phyloP scores from a whole-genome alignment of 1,140 invertebrate genomes.

The Drepana arcuata region DNA sequence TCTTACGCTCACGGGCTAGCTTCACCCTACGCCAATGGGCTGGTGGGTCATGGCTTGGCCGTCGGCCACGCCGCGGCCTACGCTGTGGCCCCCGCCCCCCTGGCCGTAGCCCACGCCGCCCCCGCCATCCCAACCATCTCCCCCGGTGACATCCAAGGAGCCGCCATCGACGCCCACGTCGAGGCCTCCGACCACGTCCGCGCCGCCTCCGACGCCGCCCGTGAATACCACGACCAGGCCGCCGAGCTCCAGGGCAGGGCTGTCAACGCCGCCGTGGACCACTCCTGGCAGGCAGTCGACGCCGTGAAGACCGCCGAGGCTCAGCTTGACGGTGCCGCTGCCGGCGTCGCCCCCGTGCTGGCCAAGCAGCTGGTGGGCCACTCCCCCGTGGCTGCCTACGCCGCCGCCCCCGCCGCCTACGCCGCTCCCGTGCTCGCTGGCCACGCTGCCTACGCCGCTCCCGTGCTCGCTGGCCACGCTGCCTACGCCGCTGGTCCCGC shows the following conservation, averaged over 20 bases:
- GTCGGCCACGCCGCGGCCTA: constrained; percentile 39
- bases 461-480: constrained; percentile 12
- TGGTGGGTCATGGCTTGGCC: constrained; percentile 28
- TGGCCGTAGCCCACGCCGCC: constrained; percentile 30
- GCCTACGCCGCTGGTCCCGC: constrained; percentile 5
- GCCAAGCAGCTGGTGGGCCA: constrained; percentile 20
- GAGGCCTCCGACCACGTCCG: constrained; percentile 55
- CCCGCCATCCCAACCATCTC: constrained; percentile 52
- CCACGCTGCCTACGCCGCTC: constrained; percentile 18
- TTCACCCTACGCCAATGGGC: constrained; percentile 21
- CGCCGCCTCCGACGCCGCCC: constrained; percentile 49
- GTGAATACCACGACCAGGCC: constrained; percentile 73
- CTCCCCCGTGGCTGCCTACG: constrained; percentile 20
- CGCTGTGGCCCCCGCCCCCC: constrained; percentile 42
- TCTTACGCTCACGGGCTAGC: too few relatives aligned
- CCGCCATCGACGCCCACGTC: constrained; percentile 59
- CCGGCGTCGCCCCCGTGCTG: constrained; percentile 17
- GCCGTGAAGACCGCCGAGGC: constrained; percentile 52
- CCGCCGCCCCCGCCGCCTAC: constrained; percentile 17
- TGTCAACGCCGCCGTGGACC: constrained; percentile 71
- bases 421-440: constrained; percentile 18
- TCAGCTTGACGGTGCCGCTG: constrained; percentile 24
- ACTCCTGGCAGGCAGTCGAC: constrained; percentile 68
- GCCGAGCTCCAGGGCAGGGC: constrained; percentile 73
- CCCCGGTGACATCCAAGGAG: constrained; percentile 47